Conservation (phyloP, 2,113 vertebrate genomes). For the Halichoerus grypus region DNA sequence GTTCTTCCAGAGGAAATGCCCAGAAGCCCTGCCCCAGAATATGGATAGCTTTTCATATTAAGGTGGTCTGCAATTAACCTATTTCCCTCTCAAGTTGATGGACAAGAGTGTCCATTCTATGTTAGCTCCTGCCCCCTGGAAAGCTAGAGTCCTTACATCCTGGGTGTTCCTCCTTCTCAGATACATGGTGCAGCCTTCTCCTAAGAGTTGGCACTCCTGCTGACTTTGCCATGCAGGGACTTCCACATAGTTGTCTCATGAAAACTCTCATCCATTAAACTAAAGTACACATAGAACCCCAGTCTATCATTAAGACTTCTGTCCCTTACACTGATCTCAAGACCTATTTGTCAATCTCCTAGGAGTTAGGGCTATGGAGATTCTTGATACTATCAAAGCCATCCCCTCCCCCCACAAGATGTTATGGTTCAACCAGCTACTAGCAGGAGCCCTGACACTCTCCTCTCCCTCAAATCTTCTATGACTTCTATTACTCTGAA, state of each 20-base stretch:
- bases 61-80: rapidly evolving
- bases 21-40: not conserved
- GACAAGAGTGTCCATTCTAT: no score
- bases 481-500: not conserved
- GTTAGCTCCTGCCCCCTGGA: not conserved
- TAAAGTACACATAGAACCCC: not conserved
- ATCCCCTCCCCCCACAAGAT: not conserved
- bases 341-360: not conserved
- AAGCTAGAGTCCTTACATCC: not conserved
- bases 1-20: not conserved
- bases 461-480: not conserved
- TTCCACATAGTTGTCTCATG: no score
- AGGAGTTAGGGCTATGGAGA: not conserved
- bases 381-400: not conserved
- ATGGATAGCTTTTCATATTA: no score
- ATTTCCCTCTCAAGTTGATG: not conserved
- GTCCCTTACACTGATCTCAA: not conserved
- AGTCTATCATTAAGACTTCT: no score
- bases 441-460: not conserved
- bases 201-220: not conserved
- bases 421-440: not conserved
- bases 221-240: no score
- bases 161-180: no score
- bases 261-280: not conserved
- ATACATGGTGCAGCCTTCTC: not conserved